These are phyloP conservation scores for Pachyramphus minor DNA, from an alignment of 2,113 vertebrate genomes.

Conservation along the genomic window DNA sequence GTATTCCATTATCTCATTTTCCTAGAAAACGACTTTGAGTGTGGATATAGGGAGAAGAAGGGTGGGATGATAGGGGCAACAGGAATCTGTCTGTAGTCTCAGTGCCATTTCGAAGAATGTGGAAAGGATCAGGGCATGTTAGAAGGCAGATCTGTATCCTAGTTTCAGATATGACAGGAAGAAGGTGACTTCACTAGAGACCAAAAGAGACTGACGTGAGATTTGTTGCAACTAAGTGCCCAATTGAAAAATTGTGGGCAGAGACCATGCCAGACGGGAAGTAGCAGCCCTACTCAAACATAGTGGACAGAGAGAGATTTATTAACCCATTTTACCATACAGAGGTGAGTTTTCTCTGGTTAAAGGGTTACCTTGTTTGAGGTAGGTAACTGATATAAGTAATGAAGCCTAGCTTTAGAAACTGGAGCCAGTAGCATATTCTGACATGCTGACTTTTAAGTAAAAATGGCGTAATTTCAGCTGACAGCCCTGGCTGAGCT, in stretches of 20 bases:
- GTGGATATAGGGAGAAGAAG: background rate
- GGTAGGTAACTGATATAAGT: background rate
- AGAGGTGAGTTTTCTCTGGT: background rate
- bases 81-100: background rate
- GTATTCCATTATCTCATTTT: background rate
- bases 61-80: background rate
- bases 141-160: background rate
- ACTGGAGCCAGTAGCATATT: background rate
- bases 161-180: background rate
- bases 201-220: background rate
- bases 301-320: background rate
- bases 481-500: background rate
- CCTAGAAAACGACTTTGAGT: background rate
- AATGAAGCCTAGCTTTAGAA: background rate
- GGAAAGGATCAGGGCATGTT: background rate
- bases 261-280: background rate
- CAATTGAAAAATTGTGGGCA: background rate
- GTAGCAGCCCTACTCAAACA: accelerated
- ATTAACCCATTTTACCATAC: background rate
- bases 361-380: background rate
- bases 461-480: background rate
- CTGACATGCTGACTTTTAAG: background rate
- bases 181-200: background rate
- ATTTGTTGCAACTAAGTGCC: background rate
- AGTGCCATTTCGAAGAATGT: background rate